These are phyloP conservation scores for Pteropus rufus DNA, from an alignment of 2,797 vertebrate species.

Conservation along the genomic window DNA sequence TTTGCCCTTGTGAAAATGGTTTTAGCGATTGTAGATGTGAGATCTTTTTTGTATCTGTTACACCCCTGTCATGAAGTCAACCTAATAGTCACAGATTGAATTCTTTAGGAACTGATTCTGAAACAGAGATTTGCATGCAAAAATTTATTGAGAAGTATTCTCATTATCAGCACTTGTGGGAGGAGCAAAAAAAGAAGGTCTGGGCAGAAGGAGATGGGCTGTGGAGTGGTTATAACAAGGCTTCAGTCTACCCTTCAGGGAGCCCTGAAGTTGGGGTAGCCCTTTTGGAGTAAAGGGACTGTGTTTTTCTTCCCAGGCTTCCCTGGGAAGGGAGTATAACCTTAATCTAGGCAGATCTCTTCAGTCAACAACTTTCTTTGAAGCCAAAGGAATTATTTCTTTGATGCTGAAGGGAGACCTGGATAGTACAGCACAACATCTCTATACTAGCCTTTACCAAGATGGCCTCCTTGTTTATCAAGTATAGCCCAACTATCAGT, in stretches of 20 bases:
- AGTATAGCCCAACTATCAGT: background rate
- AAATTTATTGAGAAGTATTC: background rate
- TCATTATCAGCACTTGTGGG: background rate
- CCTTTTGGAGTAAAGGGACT: background rate
- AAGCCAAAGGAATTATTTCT: background rate
- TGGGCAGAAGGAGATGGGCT: background rate
- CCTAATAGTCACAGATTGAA: background rate
- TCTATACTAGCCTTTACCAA: background rate
- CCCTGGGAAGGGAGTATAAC: background rate
- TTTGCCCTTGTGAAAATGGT: background rate
- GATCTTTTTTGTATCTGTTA: background rate
- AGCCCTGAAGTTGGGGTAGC: background rate
- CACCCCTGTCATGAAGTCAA: background rate
- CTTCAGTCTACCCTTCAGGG: background rate
- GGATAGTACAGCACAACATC: background rate
- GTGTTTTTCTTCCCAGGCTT: background rate
- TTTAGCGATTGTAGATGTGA: conserved; percentile 7
- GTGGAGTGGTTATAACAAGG: background rate
- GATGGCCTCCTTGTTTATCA: background rate
- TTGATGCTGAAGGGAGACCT: background rate
- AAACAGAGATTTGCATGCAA: background rate
- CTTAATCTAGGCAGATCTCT: background rate
- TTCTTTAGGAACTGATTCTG: background rate
- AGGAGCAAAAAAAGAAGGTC: background rate
- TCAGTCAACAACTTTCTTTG: background rate